Percentiles rank a stretch among this genome's conserved stretches.
Conservation (phyloP, 2,113 vertebrate genomes). For the Aplodontia rufa region DNA sequence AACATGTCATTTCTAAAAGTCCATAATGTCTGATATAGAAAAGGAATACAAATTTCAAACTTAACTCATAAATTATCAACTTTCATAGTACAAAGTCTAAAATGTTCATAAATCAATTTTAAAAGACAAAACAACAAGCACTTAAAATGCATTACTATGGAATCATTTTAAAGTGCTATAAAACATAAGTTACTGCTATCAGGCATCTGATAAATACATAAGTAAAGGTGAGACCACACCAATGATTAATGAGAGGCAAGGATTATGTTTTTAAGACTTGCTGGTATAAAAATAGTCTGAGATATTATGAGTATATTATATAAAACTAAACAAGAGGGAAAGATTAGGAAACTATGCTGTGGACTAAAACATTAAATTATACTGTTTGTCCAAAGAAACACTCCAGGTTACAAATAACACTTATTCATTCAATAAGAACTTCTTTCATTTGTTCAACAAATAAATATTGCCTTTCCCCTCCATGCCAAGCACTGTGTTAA, state of each 20-base stretch:
- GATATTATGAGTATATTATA: background rate
- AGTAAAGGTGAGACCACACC: background rate
- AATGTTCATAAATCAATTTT: background rate
- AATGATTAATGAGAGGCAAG: background rate
- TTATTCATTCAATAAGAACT: background rate
- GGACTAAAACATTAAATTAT: slow-evolving; percentile 22
- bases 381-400: slow-evolving; percentile 4
- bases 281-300: background rate
- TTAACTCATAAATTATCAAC: background rate
- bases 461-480: background rate
- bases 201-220: background rate
- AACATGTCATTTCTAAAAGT: background rate
- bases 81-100: background rate
- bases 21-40: background rate
- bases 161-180: background rate
- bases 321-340: background rate
- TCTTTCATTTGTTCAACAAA: background rate
- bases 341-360: background rate
- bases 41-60: slow-evolving; percentile 19
- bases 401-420: slow-evolving; percentile 4
- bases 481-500: background rate
- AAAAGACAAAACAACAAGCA: background rate
- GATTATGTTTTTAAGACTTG: background rate
- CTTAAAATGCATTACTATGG: background rate
- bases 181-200: background rate